Evolutionary conservation across 2,113 vertebrate species (phyloP).

Genomic region (Mola mola): DNA sequence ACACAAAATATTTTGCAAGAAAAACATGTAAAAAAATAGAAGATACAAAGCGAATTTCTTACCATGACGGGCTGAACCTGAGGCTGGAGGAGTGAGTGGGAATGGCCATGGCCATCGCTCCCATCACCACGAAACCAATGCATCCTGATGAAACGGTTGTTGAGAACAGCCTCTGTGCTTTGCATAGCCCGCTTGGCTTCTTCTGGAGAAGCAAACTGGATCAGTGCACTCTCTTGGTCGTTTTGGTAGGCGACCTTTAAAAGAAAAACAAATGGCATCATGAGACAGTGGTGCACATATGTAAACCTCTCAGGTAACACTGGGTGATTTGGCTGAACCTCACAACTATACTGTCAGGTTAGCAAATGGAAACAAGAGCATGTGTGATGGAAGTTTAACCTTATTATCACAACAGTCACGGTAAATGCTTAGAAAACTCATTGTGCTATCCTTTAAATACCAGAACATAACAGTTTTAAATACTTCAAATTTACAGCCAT

Average conservation of each 20-base stretch:
- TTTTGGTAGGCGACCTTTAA: conserved; percentile 93
- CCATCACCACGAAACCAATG: conserved; percentile 93
- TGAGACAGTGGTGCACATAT: too few species aligned
- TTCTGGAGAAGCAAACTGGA: conserved; percentile 92
- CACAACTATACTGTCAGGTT: too few species aligned
- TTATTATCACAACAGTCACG: too few species aligned
- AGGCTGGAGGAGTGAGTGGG: conserved; percentile 48
- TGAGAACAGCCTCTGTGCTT: conserved; percentile 95
- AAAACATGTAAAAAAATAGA: too few species aligned
- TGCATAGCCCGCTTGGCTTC: conserved; percentile 94
- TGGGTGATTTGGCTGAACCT: too few species aligned
- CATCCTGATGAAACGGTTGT: conserved; percentile 95
- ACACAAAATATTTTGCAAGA: background rate
- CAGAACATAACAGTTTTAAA: too few species aligned
- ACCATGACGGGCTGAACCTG: conserved; percentile 52
- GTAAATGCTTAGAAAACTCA: too few species aligned
- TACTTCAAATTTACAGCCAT: too few species aligned
- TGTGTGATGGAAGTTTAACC: too few species aligned
- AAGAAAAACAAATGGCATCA: conserved; percentile 1
- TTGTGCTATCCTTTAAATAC: too few species aligned
- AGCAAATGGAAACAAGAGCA: too few species aligned
- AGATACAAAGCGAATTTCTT: background rate
- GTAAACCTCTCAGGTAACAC: too few species aligned
- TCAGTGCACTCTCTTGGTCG: conserved; percentile 93
- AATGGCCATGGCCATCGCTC: conserved; percentile 53